A percentile compares a stretch with the other conserved stretches of the same genome.
Conservation (phyloP, 2,113 vertebrate species). For the Phoxinus phoxinus region DNA sequence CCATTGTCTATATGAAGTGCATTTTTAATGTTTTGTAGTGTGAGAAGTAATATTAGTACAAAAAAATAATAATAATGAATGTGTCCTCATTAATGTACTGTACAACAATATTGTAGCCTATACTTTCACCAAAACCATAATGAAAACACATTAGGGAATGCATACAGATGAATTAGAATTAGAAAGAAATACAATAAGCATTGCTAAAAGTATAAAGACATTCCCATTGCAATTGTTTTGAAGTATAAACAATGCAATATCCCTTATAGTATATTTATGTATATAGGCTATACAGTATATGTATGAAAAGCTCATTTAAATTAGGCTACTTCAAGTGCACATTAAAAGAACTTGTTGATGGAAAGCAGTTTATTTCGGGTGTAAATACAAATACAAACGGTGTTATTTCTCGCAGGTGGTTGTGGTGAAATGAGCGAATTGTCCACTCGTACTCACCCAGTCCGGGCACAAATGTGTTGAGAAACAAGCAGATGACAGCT, state of each 20-base stretch:
- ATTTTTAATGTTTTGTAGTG: background rate
- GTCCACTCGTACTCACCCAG: constrained; percentile 81
- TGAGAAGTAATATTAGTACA: background rate
- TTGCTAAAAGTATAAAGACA: background rate
- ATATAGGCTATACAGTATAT: background rate
- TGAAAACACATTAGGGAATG: background rate
- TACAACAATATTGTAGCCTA: background rate
- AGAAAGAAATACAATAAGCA: background rate
- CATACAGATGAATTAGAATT: background rate
- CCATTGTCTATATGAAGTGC: background rate
- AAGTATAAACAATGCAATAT: background rate
- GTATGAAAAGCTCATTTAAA: background rate
- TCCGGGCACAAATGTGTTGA: constrained; percentile 96
- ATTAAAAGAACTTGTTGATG: constrained; percentile 7
- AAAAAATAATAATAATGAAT: background rate
- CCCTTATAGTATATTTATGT: background rate
- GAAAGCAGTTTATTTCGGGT: background rate
- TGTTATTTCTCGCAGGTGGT: background rate
- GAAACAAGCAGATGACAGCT: constrained; percentile 94
- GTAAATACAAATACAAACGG: background rate
- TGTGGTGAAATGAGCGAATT: background rate
- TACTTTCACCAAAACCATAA: background rate
- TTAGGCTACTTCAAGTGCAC: background rate
- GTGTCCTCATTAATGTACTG: background rate
- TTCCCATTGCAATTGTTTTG: background rate